Evolutionary conservation across 2,113 vertebrate genomes (phyloP).

Genomic region (Lepus europaeus): DNA sequence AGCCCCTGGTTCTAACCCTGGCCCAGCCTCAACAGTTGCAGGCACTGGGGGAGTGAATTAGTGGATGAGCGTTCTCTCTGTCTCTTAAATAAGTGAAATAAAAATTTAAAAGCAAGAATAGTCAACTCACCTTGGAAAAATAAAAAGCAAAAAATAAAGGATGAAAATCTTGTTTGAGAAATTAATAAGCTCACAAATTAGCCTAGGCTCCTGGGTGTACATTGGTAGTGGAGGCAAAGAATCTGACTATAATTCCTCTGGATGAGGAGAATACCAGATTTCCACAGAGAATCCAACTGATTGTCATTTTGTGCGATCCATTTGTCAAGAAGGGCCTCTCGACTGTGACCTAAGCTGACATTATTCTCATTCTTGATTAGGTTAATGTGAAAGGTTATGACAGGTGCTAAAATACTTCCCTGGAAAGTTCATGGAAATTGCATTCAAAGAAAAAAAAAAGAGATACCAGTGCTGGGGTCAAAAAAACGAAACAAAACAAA

Average conservation of each 20-base stretch:
- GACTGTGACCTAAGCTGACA: background rate
- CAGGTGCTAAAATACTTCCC: background rate
- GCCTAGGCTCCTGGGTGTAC: background rate
- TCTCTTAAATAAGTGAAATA: no score
- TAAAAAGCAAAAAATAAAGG: constrained; percentile 39
- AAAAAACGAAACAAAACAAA: background rate
- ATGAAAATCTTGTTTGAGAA: background rate
- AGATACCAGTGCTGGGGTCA: background rate
- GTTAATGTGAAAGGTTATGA: constrained; percentile 7
- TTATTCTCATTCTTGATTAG: background rate
- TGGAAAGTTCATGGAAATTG: constrained; percentile 44
- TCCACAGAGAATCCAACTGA: background rate
- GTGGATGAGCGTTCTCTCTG: no score
- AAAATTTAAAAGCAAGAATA: background rate
- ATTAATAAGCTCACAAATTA: background rate
- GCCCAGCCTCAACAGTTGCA: no score
- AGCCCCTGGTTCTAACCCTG: no score
- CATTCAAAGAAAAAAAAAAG: constrained; percentile 16
- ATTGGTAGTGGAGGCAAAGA: background rate
- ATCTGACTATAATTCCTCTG: background rate
- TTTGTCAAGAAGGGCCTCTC: background rate
- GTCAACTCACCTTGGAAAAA: constrained; percentile 25
- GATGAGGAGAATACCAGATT: background rate
- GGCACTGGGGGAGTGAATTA: no score
- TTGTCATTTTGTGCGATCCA: background rate